phyloP scores from a whole-genome alignment of 64 coral and sea anemone genomes.

The Dendrophyllia cribrosa region DNA sequence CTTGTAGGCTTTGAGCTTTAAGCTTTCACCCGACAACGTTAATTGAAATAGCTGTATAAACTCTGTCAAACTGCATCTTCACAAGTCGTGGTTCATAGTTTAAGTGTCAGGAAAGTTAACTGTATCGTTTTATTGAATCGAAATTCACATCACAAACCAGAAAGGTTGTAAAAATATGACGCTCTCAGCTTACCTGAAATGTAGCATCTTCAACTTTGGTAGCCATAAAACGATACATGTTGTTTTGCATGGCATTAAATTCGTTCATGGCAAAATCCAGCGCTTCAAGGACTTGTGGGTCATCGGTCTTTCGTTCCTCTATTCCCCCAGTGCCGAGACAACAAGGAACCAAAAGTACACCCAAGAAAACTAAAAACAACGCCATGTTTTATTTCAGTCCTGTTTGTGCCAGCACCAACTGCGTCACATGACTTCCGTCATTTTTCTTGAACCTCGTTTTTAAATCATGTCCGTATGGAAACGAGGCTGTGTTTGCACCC shows the following conservation, averaged over 20 bases:
- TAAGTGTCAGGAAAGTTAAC: no score
- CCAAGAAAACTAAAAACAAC: slow-evolving; percentile 44
- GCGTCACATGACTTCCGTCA: slow-evolving; percentile 52
- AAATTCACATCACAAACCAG: neutral
- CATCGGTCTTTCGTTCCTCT: slow-evolving; percentile 58
- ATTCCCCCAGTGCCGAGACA: slow-evolving; percentile 70
- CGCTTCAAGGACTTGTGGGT: slow-evolving; percentile 77
- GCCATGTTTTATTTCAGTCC: slow-evolving; percentile 40
- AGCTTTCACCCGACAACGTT: no score
- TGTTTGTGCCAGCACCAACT: neutral
- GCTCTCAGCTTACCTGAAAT: slow-evolving; percentile 62
- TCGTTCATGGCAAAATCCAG: slow-evolving; percentile 82
- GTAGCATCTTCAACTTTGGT: slow-evolving; percentile 78
- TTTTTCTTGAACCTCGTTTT: neutral
- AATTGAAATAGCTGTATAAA: no score
- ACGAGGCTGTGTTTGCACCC: no score
- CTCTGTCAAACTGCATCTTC: no score
- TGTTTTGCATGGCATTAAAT: slow-evolving; percentile 91
- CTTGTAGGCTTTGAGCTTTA: no score
- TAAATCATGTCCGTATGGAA: no score
- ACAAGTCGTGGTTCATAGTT: no score
- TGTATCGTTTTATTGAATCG: no score
- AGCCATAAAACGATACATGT: slow-evolving; percentile 87
- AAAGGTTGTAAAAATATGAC: neutral
- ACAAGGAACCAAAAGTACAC: slow-evolving; percentile 22